These are phyloP conservation scores for Apostichopus californicus DNA, from an alignment of 35 echinoderm and acorn worm genomes.

Conservation along the genomic window DNA sequence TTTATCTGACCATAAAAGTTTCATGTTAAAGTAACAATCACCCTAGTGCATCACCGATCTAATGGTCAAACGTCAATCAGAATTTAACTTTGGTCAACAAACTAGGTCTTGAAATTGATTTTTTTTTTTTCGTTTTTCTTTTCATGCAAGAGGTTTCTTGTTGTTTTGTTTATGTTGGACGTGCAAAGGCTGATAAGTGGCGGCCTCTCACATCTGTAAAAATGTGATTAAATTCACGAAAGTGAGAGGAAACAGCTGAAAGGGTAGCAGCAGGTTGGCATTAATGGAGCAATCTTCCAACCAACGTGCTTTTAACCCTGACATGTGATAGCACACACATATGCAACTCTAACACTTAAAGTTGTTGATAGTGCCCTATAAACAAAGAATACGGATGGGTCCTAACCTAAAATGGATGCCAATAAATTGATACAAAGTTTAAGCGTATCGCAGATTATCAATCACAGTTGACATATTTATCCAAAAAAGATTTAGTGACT, in stretches of 20 bases:
- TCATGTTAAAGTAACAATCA: constrained; percentile 1
- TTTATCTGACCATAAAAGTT: not conserved
- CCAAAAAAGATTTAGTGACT: too few species aligned
- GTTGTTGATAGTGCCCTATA: too few species aligned
- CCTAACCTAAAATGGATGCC: too few species aligned
- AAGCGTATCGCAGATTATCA: too few species aligned
- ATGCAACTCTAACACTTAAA: not conserved
- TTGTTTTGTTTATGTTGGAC: not conserved
- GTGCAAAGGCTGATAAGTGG: not conserved
- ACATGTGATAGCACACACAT: not conserved
- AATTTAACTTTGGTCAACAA: constrained; percentile 4
- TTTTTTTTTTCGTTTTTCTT: not conserved
- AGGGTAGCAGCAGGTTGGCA: not conserved
- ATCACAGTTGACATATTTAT: too few species aligned
- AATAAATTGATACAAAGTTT: too few species aligned
- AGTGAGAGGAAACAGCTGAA: not conserved
- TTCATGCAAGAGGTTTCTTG: not conserved
- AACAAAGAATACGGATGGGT: too few species aligned
- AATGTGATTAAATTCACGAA: constrained; percentile 5
- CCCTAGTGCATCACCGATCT: not conserved
- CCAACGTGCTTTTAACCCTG: not conserved
- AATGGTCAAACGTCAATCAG: not conserved
- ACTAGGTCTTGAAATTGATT: constrained; percentile 17
- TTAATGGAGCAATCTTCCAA: not conserved
- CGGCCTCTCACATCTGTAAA: not conserved